These are phyloP conservation scores for Clitarchus hookeri DNA, from an alignment of 2,888 invertebrate species.

Conservation along the genomic window DNA sequence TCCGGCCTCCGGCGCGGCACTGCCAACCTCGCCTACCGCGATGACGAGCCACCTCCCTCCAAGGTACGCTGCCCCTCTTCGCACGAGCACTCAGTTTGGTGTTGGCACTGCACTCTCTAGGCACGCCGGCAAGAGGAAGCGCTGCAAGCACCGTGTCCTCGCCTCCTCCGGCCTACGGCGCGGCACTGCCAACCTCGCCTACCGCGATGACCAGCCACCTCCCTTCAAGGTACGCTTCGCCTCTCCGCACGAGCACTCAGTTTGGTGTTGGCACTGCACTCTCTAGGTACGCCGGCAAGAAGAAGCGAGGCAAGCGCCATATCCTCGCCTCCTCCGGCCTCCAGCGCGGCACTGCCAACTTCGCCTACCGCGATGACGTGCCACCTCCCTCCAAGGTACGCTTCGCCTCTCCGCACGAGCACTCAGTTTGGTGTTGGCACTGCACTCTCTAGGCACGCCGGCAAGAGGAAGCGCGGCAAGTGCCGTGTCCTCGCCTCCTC, in stretches of 20 bases:
- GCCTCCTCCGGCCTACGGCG: constrained; percentile 45
- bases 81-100: no score
- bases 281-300: no score
- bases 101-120: no score
- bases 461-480: constrained; percentile 52
- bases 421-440: no score
- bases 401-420: no score
- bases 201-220: constrained; percentile 53
- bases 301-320: constrained; percentile 49
- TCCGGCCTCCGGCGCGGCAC: constrained; percentile 47
- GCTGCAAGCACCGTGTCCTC: constrained; percentile 41
- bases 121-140: constrained; percentile 54
- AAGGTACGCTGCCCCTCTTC: constrained; percentile 52
- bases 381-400: constrained; percentile 58
- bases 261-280: no score
- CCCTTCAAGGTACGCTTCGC: constrained; percentile 55
- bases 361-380: constrained; percentile 51
- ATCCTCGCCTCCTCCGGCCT: constrained; percentile 43
- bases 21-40: constrained; percentile 51
- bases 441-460: no score
- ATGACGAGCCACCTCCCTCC: constrained; percentile 56
- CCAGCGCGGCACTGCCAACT: constrained; percentile 51
- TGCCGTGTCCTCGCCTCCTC: constrained; percentile 45
- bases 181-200: constrained; percentile 51
- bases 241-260: no score